phyloP scores from a whole-genome alignment of 1,140 invertebrate species.

The Calephelis virginiensis region DNA sequence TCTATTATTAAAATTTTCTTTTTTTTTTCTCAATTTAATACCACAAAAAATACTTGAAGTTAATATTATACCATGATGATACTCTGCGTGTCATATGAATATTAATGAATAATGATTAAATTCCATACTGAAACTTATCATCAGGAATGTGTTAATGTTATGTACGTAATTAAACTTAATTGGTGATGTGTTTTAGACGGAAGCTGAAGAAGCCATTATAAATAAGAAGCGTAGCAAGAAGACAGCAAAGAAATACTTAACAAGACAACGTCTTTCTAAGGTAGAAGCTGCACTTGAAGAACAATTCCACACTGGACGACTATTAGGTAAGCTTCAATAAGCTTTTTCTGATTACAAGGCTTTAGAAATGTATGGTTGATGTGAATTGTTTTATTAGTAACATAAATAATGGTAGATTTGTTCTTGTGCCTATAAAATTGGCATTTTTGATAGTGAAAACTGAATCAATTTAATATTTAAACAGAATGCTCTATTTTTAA shows the following conservation, averaged over 20 bases:
- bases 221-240: conserved; percentile 97
- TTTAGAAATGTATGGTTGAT: too few relatives aligned
- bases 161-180: background rate
- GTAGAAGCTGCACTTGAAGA: conserved; percentile 96
- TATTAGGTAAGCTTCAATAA: conserved; percentile 86
- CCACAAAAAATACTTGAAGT: too few relatives aligned
- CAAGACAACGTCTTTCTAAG: conserved; percentile 94
- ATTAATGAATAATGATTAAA: conserved; percentile 28
- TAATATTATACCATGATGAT: conserved; percentile 36
- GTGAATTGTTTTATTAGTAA: too few relatives aligned
- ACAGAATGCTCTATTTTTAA: too few relatives aligned
- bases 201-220: conserved; percentile 95
- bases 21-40: too few relatives aligned
- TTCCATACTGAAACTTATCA: background rate
- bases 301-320: conserved; percentile 96
- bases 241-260: conserved; percentile 94
- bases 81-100: conserved; percentile 67
- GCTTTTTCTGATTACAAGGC: background rate
- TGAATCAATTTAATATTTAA: too few relatives aligned
- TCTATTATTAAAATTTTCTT: too few relatives aligned
- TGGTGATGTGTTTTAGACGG: conserved; percentile 81
- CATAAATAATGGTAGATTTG: too few relatives aligned
- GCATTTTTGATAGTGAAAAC: too few relatives aligned
- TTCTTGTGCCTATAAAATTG: too few relatives aligned
- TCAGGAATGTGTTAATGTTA: background rate